A percentile compares a stretch with the other conserved stretches of the same genome.
Conservation (phyloP, 2,797 vertebrate genomes). For the Heteromormyrus szaboi region DNA sequence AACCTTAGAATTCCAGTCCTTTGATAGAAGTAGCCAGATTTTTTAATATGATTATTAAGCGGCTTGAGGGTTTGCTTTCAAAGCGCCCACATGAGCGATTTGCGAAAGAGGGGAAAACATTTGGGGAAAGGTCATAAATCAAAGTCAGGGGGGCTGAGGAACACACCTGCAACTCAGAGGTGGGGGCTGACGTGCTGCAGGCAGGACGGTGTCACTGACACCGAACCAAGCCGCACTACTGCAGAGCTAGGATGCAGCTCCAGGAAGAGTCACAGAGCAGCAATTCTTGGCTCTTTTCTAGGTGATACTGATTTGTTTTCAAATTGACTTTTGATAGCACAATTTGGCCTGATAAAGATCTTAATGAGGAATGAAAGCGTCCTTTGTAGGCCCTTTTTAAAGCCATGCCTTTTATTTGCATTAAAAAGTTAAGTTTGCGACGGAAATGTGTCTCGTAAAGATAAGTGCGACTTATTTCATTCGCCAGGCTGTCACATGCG, state of each 20-base stretch:
- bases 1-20: background rate
- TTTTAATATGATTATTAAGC: constrained; percentile 11
- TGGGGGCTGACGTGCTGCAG: background rate
- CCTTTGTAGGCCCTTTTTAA: constrained; percentile 18
- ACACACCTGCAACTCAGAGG: background rate
- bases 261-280: background rate
- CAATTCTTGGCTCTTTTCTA: background rate
- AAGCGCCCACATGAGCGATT: background rate
- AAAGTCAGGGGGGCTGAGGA: background rate
- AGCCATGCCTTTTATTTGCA: constrained; percentile 12
- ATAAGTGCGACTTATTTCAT: constrained; percentile 79
- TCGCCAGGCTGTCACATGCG: constrained; percentile 77
- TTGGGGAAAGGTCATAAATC: background rate
- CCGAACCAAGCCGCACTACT: background rate
- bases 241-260: background rate
- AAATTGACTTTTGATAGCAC: constrained; percentile 23
- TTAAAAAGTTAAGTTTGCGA: constrained; percentile 69
- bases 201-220: background rate
- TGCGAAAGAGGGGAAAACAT: background rate
- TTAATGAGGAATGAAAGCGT: constrained; percentile 22
- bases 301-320: constrained; percentile 25
- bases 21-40: constrained; percentile 1
- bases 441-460: constrained; percentile 82
- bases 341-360: constrained; percentile 23
- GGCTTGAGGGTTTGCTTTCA: background rate